phyloP scores from a whole-genome alignment of 2,888 invertebrate species.

The Sepiola atlantica region DNA sequence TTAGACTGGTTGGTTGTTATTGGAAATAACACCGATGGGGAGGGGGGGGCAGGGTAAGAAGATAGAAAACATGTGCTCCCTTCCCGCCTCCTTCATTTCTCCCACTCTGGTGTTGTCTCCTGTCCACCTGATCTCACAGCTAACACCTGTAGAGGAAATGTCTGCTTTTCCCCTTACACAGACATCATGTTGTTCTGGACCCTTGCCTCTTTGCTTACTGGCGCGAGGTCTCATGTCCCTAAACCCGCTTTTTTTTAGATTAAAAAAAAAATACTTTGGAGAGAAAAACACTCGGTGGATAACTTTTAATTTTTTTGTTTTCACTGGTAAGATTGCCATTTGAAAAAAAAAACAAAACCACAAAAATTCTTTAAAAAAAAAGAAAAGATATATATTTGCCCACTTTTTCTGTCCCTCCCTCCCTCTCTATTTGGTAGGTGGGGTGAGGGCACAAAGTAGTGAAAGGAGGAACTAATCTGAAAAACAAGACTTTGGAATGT shows the following conservation, averaged over 20 bases:
- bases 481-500: neutral
- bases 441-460: neutral
- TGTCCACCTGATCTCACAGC: neutral
- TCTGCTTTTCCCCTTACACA: slow-evolving; percentile 32
- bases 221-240: neutral
- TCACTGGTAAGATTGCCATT: too few relatives aligned
- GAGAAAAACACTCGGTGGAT: neutral
- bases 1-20: neutral
- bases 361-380: too few relatives aligned
- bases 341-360: too few relatives aligned
- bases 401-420: too few relatives aligned
- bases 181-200: slow-evolving; percentile 2
- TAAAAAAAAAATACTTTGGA: neutral
- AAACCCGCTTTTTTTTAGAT: neutral
- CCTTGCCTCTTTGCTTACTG: neutral
- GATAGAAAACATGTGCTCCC: neutral
- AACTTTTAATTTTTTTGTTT: too few relatives aligned
- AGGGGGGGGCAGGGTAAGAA: fast-evolving
- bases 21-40: neutral
- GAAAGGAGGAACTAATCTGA: neutral
- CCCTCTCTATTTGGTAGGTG: too few relatives aligned
- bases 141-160: neutral
- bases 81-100: neutral
- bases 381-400: too few relatives aligned
- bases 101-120: neutral